Percentiles rank a stretch among this genome's conserved stretches.
phyloP scores from a whole-genome alignment of 1,140 invertebrate species.

The Zeugodacus cucurbitae region DNA sequence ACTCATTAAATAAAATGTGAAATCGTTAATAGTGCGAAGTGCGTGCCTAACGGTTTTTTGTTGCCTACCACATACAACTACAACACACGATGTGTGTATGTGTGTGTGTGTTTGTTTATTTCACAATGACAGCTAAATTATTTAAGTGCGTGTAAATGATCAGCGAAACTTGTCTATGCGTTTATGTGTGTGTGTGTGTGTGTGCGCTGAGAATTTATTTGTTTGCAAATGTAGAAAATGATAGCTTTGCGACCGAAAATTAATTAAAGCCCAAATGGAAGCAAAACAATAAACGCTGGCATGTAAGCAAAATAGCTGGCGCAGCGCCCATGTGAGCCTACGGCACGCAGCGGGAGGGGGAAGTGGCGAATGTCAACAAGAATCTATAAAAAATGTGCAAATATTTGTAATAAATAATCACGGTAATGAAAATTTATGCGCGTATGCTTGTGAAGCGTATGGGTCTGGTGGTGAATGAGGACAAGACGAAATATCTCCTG shows the following conservation, averaged over 20 bases:
- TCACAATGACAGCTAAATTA: not conserved
- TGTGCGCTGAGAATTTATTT: not conserved
- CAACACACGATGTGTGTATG: not conserved
- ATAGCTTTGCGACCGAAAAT: not conserved
- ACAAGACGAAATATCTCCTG: too few species aligned
- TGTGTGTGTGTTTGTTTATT: not conserved
- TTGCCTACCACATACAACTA: not conserved
- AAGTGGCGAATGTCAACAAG: slow-evolving; percentile 9
- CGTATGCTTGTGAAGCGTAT: not conserved
- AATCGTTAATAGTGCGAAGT: not conserved
- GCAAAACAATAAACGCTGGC: not conserved
- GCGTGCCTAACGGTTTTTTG: not conserved
- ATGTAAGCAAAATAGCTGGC: not conserved
- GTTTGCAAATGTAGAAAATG: not conserved
- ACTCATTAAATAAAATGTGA: slow-evolving; percentile 15
- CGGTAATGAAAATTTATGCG: not conserved
- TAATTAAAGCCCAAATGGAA: slow-evolving; percentile 18
- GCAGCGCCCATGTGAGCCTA: not conserved
- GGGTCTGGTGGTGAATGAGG: too few species aligned
- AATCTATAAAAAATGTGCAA: not conserved
- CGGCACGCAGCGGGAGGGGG: not conserved
- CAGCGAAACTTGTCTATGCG: not conserved
- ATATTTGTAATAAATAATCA: slow-evolving; percentile 13
- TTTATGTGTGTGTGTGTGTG: not conserved
- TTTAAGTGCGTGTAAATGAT: not conserved